Evolutionary conservation across 2,888 invertebrate genomes (phyloP), one percentile per base, ranked within the genome.

Genomic region (Lysandra bellargus): DNA sequence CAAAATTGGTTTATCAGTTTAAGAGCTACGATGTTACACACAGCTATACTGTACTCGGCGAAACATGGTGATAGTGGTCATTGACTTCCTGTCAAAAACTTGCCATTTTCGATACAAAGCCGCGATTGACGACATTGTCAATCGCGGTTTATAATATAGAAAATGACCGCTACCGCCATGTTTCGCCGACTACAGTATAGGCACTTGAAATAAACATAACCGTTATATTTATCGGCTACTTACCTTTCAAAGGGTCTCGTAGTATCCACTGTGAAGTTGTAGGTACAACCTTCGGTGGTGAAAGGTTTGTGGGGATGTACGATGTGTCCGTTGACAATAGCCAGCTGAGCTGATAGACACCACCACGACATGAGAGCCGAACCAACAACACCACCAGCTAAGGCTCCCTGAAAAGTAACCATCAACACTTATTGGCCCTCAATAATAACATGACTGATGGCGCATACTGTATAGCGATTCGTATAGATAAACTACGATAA

Each of bases 271-370:
- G 95, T 95, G 83, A 95, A 97, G 82, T 95, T 95, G 85, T 97
- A 97, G 69, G 94, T 92, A 83, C 97, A 97, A 4, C 96, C 96
- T 37, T 92, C 95, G 1, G 95, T 95, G 0, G 95, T 95, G 0
- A 97, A 91, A 0, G 95, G 92, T 86, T 97, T 97, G 81, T 96
- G 96, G 9, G 95, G 92, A 86, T 97, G 97, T 23, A 93, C 91
- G 37, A 96, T 95, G 82, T 95, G 95, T 0, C 96, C 96, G 0
- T 95, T 90, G 0, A 95, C 96, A 73, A 96, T 95, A 0, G 96
- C 96, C 87, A 95, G 88, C 83, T 96, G 96, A 0, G 96, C 95
- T n/a, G 95, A 95, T 23, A 96, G 87, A 82, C 95, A 96, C 86
- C 96, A 95, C 95, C 95, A 95, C 0, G 95, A 92, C 96, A 96